These are phyloP conservation scores for Cheilosia scutellata DNA, from an alignment of 2,888 invertebrate species.

Conservation along the genomic window DNA sequence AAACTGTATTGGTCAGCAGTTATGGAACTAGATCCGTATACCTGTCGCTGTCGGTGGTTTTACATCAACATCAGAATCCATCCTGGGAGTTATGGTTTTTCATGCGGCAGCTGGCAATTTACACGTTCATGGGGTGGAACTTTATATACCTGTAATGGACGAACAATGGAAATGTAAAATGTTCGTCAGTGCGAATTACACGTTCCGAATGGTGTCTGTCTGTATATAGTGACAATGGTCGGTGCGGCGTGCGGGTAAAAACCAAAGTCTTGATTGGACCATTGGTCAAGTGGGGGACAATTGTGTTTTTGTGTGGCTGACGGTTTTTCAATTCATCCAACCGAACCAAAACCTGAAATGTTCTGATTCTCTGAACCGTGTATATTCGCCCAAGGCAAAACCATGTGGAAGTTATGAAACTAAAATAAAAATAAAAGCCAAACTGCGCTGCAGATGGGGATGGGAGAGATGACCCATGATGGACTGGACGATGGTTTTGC, in stretches of 20 bases:
- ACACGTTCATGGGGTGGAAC: constrained; percentile 51
- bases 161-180: constrained; percentile 42
- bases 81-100: constrained; percentile 44
- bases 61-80: constrained; percentile 36
- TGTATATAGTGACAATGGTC: constrained; percentile 38
- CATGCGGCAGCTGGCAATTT: constrained; percentile 66
- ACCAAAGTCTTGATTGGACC: constrained; percentile 60
- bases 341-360: constrained; percentile 43
- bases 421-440: neutral
- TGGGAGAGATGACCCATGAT: too few relatives aligned
- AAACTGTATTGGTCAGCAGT: neutral
- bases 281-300: constrained; percentile 40
- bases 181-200: constrained; percentile 48
- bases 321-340: constrained; percentile 57
- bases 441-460: neutral
- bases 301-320: constrained; percentile 26
- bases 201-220: constrained; percentile 30
- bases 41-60: neutral
- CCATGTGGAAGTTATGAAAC: constrained; percentile 6
- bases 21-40: neutral
- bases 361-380: constrained; percentile 35
- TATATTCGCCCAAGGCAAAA: constrained; percentile 22
- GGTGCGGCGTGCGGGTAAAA: constrained; percentile 36
- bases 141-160: constrained; percentile 53
- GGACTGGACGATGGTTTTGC: too few relatives aligned